phyloP scores from a whole-genome alignment of 2,888 invertebrate species.

The Hemithea aestivaria region DNA sequence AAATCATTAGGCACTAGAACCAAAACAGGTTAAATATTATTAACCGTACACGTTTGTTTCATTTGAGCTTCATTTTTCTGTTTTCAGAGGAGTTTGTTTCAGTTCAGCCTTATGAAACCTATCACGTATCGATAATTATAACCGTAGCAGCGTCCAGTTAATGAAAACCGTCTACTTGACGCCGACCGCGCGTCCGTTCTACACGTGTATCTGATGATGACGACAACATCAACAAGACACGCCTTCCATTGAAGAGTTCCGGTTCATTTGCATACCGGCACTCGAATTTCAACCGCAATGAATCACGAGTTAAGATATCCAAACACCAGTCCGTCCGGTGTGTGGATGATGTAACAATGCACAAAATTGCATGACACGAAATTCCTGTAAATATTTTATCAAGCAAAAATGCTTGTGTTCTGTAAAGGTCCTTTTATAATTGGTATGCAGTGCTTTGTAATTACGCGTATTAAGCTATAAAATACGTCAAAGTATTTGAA shows the following conservation, averaged over 20 bases:
- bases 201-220: constrained; percentile 7
- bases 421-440: constrained; percentile 18
- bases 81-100: too few species aligned
- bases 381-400: constrained; percentile 50
- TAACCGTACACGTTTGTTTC: too few species aligned
- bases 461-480: background rate
- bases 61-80: too few species aligned
- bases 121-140: too few species aligned
- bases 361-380: constrained; percentile 61
- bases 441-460: constrained; percentile 10
- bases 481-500: too few species aligned
- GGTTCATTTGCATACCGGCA: constrained; percentile 32
- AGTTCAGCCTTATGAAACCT: too few species aligned
- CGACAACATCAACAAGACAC: constrained; percentile 35
- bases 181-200: too few species aligned
- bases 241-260: constrained; percentile 48
- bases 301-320: constrained; percentile 26
- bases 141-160: too few species aligned
- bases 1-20: too few species aligned
- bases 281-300: constrained; percentile 45
- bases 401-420: constrained; percentile 32
- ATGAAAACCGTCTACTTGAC: too few species aligned
- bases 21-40: too few species aligned
- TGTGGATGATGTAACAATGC: constrained; percentile 62
- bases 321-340: constrained; percentile 30